Conservation (phyloP, 2,797 vertebrate species). For the Chelmon rostratus region DNA sequence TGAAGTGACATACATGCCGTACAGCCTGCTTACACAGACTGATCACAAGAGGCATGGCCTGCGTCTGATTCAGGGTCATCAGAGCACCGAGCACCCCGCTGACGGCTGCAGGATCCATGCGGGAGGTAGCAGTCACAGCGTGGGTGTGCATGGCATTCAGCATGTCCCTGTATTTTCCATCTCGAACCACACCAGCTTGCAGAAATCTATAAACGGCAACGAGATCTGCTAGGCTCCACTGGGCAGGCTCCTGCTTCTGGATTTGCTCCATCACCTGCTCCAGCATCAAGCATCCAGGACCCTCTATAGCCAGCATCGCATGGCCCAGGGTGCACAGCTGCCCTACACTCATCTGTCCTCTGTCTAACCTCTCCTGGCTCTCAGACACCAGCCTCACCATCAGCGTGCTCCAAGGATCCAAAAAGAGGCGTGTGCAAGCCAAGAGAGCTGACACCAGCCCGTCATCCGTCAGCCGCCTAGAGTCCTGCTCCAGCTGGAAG, state of each 20-base stretch:
- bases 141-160: slow-evolving; percentile 87
- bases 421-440: slow-evolving; percentile 85
- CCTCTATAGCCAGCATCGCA: slow-evolving; percentile 86
- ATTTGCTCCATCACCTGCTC: slow-evolving; percentile 84
- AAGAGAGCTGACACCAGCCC: slow-evolving; percentile 86
- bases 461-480: slow-evolving; percentile 80
- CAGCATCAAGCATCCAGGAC: slow-evolving; percentile 69
- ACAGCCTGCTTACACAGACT: slow-evolving; percentile 88
- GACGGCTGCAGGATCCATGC: slow-evolving; percentile 81
- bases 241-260: slow-evolving; percentile 73
- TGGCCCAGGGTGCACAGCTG: slow-evolving; percentile 87
- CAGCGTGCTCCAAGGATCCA: slow-evolving; percentile 87
- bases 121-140: slow-evolving; percentile 70
- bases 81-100: slow-evolving; percentile 87
- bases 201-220: slow-evolving; percentile 86
- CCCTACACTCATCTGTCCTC: slow-evolving; percentile 75
- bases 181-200: slow-evolving; percentile 70
- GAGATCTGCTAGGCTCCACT: slow-evolving; percentile 85
- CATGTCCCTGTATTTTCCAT: slow-evolving; percentile 81
- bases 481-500: slow-evolving; percentile 86
- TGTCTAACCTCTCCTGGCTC: slow-evolving; percentile 84
- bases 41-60: slow-evolving; percentile 86
- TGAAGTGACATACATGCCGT: slow-evolving; percentile 86
- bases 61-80: slow-evolving; percentile 85
- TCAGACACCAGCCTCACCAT: slow-evolving; percentile 88